A percentile compares a stretch with the other conserved stretches of the same genome.
These are phyloP conservation scores for Coregonus sp. DNA, from an alignment of 2,797 vertebrate species.

Conservation along the genomic window DNA sequence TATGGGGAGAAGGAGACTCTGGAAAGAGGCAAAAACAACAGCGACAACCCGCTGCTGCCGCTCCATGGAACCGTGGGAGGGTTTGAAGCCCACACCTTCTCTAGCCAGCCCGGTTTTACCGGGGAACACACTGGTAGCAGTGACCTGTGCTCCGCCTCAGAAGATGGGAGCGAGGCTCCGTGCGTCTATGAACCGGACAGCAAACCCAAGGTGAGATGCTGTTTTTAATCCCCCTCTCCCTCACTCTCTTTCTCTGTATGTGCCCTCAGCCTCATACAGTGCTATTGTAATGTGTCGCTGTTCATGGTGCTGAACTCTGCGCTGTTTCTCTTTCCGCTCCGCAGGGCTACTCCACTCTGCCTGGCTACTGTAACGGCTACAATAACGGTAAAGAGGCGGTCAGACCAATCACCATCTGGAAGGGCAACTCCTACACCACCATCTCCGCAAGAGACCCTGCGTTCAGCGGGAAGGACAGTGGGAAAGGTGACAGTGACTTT, in stretches of 20 bases:
- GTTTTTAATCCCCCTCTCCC: not conserved
- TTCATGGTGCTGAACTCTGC: conserved; percentile 8
- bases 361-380: conserved; percentile 83
- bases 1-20: conserved; percentile 82
- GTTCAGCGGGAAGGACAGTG: conserved; percentile 96
- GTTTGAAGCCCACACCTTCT: conserved; percentile 87
- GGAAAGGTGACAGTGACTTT: conserved; percentile 97
- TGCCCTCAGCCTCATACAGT: not conserved
- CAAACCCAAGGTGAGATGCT: conserved; percentile 84
- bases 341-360: conserved; percentile 85
- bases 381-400: conserved; percentile 84
- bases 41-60: conserved; percentile 76
- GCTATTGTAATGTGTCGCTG: not conserved
- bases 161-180: conserved; percentile 80
- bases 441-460: conserved; percentile 89
- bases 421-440: conserved; percentile 92
- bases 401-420: conserved; percentile 90
- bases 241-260: not conserved
- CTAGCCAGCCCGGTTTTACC: conserved; percentile 82
- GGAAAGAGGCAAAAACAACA: conserved; percentile 78
- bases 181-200: conserved; percentile 87
- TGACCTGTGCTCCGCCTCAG: conserved; percentile 82
- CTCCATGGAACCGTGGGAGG: conserved; percentile 68
- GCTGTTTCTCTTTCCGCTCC: conserved; percentile 17
- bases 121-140: conserved; percentile 78